phyloP scores from a whole-genome alignment of 2,888 invertebrate genomes.

The Drosophila suboccidentalis region DNA sequence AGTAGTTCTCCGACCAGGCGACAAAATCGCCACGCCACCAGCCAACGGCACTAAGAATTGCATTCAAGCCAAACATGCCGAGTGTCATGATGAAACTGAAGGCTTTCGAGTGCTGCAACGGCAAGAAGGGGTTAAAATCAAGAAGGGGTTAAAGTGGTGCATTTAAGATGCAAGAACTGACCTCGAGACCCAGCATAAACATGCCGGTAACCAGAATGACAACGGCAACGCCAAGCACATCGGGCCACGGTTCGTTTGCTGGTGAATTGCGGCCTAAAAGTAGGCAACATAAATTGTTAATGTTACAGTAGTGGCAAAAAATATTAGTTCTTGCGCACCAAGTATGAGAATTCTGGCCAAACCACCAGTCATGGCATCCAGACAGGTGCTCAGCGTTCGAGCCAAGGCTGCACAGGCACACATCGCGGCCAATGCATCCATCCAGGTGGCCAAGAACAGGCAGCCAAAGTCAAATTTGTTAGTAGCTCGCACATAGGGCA shows the following conservation, averaged over 20 bases:
- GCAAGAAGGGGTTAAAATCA: neutral
- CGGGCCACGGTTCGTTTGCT: slow-evolving; percentile 87
- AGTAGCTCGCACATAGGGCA: slow-evolving; percentile 85
- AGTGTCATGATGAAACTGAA: slow-evolving; percentile 85
- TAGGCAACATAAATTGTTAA: slow-evolving; percentile 50
- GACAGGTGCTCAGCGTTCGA: slow-evolving; percentile 87
- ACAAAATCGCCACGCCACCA: slow-evolving; percentile 83
- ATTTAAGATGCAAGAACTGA: slow-evolving; percentile 62
- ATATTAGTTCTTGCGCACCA: slow-evolving; percentile 77
- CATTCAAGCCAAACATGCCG: slow-evolving; percentile 84
- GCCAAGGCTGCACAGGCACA: slow-evolving; percentile 87
- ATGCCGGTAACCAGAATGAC: slow-evolving; percentile 87
- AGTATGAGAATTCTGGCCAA: slow-evolving; percentile 87
- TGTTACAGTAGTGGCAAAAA: slow-evolving; percentile 28
- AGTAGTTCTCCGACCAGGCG: slow-evolving; percentile 83
- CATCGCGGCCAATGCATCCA: slow-evolving; percentile 86
- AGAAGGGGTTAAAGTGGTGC: neutral
- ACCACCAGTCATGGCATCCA: slow-evolving; percentile 87
- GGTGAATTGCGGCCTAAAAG: slow-evolving; percentile 85
- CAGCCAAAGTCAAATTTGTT: slow-evolving; percentile 85
- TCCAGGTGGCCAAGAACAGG: slow-evolving; percentile 87
- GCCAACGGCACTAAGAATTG: slow-evolving; percentile 83
- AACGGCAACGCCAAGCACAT: slow-evolving; percentile 87
- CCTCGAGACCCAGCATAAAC: slow-evolving; percentile 88
- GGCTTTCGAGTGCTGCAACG: slow-evolving; percentile 83